A percentile compares a stretch with the other conserved stretches of the same genome.
phyloP scores from a whole-genome alignment of 2,888 invertebrate species.

The Eupithecia vulgata region DNA sequence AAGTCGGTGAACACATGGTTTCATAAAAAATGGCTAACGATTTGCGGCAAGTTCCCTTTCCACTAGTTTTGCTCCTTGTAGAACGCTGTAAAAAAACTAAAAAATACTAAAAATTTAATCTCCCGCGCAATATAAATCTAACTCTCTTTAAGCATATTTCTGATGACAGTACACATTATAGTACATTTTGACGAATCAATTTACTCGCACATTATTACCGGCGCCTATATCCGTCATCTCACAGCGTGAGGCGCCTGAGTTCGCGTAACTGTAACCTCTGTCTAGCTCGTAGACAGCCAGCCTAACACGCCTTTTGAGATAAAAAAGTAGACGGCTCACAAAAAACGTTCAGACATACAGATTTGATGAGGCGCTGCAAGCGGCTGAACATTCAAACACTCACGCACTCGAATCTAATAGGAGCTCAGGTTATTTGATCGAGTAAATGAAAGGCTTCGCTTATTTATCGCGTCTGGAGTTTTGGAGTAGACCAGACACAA shows the following conservation, averaged over 20 bases:
- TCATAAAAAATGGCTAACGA: background rate
- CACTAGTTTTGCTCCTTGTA: background rate
- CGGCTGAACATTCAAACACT: conserved; percentile 10
- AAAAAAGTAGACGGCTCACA: conserved; percentile 71
- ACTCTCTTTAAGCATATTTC: background rate
- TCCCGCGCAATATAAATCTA: no score
- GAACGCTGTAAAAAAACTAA: background rate
- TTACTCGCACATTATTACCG: background rate
- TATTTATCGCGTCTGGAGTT: conserved; percentile 32
- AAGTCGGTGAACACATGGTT: background rate
- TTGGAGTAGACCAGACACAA: background rate
- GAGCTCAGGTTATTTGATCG: conserved; percentile 24
- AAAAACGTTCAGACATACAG: conserved; percentile 68
- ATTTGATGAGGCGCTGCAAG: conserved; percentile 8
- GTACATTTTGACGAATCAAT: background rate
- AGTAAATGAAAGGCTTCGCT: conserved; percentile 24
- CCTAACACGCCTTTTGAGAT: conserved; percentile 65
- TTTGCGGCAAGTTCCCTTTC: background rate
- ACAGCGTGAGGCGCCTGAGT: background rate
- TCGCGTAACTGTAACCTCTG: background rate
- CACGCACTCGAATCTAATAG: conserved; percentile 25
- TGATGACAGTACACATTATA: background rate
- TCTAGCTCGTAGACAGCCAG: conserved; percentile 42
- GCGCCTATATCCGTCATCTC: background rate
- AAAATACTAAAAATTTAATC: background rate